Evolutionary conservation across 2,113 vertebrate species (phyloP), one percentile per base, ranked within the genome.

Genomic region (Etheostoma cragini): DNA sequence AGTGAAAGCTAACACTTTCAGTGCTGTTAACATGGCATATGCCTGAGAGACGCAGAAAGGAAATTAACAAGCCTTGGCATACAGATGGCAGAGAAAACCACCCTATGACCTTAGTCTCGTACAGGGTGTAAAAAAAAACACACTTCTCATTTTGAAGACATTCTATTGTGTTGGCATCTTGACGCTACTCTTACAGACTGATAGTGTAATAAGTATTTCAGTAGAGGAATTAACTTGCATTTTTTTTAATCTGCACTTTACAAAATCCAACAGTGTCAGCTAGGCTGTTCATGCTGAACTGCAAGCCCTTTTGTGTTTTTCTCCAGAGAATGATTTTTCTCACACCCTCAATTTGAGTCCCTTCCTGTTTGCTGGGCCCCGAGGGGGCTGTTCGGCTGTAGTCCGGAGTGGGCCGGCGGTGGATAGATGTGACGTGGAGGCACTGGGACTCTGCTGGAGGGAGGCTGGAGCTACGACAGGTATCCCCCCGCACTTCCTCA

Each of bases 401-500:
- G 83, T 71, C 81, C 26, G 19, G 62, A 88, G 78, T 72, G 68
- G 78, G 84, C 74, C 54, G 80, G 69, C 53, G 46, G 75, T 84
- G 90, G 84, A 84, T 89, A 87, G 90, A 94, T 91, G 86, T 91
- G 89, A 92, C 87, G 84, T 83, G 82, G 78, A 86, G 84, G 80
- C 83, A 35, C 84, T 72, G 82, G 87, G 89, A 87, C 81, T 89
- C 49, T 86, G 82, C 82, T 73, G 81, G 81, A 87, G 82, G 85
- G 84, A 86, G 87, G 87, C 90, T 87, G 89, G 84, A 91, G 89
- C 89, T 87, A 90, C 80, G 88, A 83, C 93, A 96, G 95, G 95
- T 95, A 95, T 94, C 92, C 92, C 93, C 93, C 93, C 91, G 74
- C 90, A 92, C 89, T 95, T 94, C 93, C 94, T 94, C 63, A 3